A percentile compares a stretch with the other conserved stretches of the same genome.
These are phyloP conservation scores for Caretta caretta DNA, from an alignment of 2,113 vertebrate species.

Conservation along the genomic window DNA sequence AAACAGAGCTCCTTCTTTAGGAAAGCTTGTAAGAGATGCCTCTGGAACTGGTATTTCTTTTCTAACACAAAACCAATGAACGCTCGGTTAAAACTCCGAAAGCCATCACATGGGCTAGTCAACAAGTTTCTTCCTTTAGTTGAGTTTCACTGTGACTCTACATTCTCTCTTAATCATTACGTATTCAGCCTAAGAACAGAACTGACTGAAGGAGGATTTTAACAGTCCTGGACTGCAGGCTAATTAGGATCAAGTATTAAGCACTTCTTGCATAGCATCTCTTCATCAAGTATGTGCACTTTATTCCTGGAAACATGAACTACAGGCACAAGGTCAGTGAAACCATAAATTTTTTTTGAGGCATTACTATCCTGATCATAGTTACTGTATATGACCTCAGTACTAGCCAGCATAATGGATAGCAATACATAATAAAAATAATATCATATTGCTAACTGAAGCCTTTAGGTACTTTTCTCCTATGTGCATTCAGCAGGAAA, in stretches of 20 bases:
- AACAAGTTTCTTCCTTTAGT: neutral
- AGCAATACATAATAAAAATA: neutral
- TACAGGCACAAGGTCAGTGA: neutral
- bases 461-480: neutral
- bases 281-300: neutral
- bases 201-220: neutral
- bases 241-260: neutral
- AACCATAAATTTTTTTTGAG: neutral
- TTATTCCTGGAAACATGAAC: neutral
- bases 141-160: neutral
- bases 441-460: neutral
- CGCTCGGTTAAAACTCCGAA: neutral
- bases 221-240: neutral
- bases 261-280: neutral
- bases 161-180: neutral
- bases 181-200: neutral
- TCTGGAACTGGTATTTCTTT: neutral
- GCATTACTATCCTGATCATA: neutral
- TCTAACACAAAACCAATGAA: neutral
- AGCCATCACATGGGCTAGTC: neutral
- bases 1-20: neutral
- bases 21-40: neutral
- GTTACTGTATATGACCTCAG: neutral
- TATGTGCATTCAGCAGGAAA: neutral
- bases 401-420: neutral